These are phyloP conservation scores for Latrodectus elegans DNA, from an alignment of 2,888 invertebrate species.

Conservation along the genomic window DNA sequence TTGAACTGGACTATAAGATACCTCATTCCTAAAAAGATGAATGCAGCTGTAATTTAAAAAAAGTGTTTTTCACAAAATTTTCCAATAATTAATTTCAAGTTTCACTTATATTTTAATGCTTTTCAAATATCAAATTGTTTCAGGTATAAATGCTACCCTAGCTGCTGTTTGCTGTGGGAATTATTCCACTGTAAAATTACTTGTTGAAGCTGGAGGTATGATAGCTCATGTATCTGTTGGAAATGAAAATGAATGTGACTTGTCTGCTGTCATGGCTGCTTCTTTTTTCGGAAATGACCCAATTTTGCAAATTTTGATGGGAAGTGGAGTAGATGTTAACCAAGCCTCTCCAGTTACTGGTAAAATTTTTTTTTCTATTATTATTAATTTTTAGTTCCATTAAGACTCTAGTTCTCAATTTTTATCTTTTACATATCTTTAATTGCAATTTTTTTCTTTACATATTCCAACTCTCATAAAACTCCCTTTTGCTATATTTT, in stretches of 20 bases:
- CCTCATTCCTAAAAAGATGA: no score
- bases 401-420: no score
- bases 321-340: slow-evolving; percentile 74
- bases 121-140: not conserved
- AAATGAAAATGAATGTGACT: slow-evolving; percentile 73
- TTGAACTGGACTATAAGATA: no score
- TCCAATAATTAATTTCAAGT: no score
- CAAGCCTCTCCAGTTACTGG: slow-evolving; percentile 74
- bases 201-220: slow-evolving; percentile 73
- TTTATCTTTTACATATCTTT: no score
- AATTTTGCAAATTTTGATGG: slow-evolving; percentile 74
- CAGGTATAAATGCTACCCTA: slow-evolving; percentile 72
- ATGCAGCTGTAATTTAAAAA: no score
- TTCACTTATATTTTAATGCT: no score
- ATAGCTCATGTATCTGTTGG: slow-evolving; percentile 22
- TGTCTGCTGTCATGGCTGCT: slow-evolving; percentile 75
- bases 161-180: slow-evolving; percentile 75
- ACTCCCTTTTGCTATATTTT: no score
- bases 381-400: no score
- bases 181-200: slow-evolving; percentile 73
- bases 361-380: not conserved
- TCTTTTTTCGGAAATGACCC: slow-evolving; percentile 75
- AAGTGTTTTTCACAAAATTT: no score
- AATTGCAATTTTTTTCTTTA: no score
- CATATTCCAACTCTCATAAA: no score